Conservation (phyloP, 1,140 invertebrate species). For the Lasioglossum baleicum region DNA sequence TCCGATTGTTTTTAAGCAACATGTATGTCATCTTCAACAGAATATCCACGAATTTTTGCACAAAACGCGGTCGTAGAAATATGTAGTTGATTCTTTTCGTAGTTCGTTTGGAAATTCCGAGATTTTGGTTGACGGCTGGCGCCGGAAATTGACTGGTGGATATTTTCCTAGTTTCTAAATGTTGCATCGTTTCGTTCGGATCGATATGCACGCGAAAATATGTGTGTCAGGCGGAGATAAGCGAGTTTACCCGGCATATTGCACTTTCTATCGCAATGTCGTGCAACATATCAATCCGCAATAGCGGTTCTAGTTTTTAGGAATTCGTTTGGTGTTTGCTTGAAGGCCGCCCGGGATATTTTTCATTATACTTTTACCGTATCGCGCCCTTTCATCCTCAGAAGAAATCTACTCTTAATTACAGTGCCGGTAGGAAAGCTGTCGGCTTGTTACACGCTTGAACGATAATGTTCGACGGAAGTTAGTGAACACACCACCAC, state of each 20-base stretch:
- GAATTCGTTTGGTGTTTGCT: not conserved
- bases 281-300: slow-evolving; percentile 6
- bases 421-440: slow-evolving; percentile 45
- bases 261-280: slow-evolving; percentile 39
- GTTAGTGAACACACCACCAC: slow-evolving; percentile 27
- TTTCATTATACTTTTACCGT: slow-evolving; percentile 19
- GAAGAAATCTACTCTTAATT: slow-evolving; percentile 50
- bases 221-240: slow-evolving; percentile 22
- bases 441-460: slow-evolving; percentile 53
- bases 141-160: not conserved
- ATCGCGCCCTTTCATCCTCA: slow-evolving; percentile 18
- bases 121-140: not conserved
- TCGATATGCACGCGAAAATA: slow-evolving; percentile 20
- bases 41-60: no score
- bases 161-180: not conserved
- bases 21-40: no score
- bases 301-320: not conserved
- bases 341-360: not conserved
- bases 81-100: no score
- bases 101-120: no score
- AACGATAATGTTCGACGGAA: slow-evolving; percentile 56
- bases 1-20: no score
- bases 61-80: no score
- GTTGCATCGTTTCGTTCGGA: not conserved
- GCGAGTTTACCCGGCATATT: slow-evolving; percentile 26